phyloP scores from a whole-genome alignment of 2,888 invertebrate genomes.

The Meliscaeva auricollis region DNA sequence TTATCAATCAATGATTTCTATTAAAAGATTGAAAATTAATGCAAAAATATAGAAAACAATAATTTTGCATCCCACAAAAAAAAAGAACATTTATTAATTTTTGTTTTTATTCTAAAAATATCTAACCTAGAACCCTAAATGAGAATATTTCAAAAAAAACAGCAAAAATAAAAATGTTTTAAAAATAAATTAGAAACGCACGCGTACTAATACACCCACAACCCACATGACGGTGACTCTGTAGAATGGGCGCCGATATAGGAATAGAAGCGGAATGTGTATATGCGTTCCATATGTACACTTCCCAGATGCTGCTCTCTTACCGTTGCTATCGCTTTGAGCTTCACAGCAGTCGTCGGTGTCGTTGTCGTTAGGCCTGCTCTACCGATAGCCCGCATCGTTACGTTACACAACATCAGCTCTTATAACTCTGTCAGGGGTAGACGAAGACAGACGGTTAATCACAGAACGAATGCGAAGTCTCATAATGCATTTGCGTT shows the following conservation, averaged over 20 bases:
- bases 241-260: neutral
- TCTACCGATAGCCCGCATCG: constrained; percentile 9
- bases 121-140: constrained; percentile 72
- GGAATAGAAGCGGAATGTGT: constrained; percentile 29
- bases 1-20: too few relatives aligned
- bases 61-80: constrained; percentile 66
- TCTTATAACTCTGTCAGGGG: constrained; percentile 58
- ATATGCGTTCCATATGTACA: neutral
- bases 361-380: neutral
- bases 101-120: constrained; percentile 63
- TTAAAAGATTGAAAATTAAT: neutral
- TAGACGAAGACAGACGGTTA: constrained; percentile 34
- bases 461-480: constrained; percentile 33
- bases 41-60: constrained; percentile 17
- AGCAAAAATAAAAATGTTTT: constrained; percentile 41
- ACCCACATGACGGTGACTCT: neutral
- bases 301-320: neutral
- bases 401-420: constrained; percentile 57
- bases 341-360: too few relatives aligned
- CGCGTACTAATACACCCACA: constrained; percentile 75
- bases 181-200: constrained; percentile 74
- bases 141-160: constrained; percentile 51
- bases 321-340: too few relatives aligned
- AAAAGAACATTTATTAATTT: constrained; percentile 48
- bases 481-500: constrained; percentile 64